These are phyloP conservation scores for Halesus radiatus DNA, from an alignment of 1,140 invertebrate species.

Conservation along the genomic window DNA sequence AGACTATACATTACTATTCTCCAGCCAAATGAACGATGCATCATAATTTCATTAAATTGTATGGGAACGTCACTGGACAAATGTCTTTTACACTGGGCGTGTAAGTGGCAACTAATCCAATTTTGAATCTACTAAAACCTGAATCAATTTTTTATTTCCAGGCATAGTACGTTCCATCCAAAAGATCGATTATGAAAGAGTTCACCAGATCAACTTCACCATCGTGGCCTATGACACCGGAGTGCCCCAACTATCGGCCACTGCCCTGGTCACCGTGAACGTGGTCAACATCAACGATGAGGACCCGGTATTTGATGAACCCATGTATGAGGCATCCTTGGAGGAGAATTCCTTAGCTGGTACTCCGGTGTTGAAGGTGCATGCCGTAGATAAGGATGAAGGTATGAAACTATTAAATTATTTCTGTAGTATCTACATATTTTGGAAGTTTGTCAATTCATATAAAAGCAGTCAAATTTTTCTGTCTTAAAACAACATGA, in stretches of 20 bases:
- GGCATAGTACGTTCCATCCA: slow-evolving; percentile 85
- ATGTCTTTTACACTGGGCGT: too few relatives aligned
- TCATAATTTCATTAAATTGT: too few relatives aligned
- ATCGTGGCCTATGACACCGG: slow-evolving; percentile 88
- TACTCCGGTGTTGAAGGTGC: slow-evolving; percentile 78
- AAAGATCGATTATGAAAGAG: slow-evolving; percentile 87
- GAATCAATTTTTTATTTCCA: slow-evolving; percentile 51
- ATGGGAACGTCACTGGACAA: too few relatives aligned
- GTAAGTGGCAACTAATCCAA: too few relatives aligned
- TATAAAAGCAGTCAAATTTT: too few relatives aligned
- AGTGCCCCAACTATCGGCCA: slow-evolving; percentile 82
- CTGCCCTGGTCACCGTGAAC: slow-evolving; percentile 81
- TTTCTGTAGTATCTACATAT: too few relatives aligned
- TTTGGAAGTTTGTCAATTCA: too few relatives aligned
- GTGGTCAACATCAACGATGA: slow-evolving; percentile 92
- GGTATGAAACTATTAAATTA: slow-evolving; percentile 61
- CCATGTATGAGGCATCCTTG: slow-evolving; percentile 78
- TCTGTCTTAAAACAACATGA: too few relatives aligned
- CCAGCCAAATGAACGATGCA: too few relatives aligned
- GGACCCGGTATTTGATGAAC: slow-evolving; percentile 80
- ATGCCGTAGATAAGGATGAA: slow-evolving; percentile 82
- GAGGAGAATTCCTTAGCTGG: slow-evolving; percentile 82
- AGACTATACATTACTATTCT: too few relatives aligned
- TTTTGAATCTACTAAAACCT: too few relatives aligned
- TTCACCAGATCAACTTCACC: slow-evolving; percentile 82